A percentile compares a stretch with the other conserved stretches of the same genome.
These are phyloP conservation scores for Schizopygopsis pylzovi DNA, from an alignment of 2,797 vertebrate genomes.

Conservation along the genomic window DNA sequence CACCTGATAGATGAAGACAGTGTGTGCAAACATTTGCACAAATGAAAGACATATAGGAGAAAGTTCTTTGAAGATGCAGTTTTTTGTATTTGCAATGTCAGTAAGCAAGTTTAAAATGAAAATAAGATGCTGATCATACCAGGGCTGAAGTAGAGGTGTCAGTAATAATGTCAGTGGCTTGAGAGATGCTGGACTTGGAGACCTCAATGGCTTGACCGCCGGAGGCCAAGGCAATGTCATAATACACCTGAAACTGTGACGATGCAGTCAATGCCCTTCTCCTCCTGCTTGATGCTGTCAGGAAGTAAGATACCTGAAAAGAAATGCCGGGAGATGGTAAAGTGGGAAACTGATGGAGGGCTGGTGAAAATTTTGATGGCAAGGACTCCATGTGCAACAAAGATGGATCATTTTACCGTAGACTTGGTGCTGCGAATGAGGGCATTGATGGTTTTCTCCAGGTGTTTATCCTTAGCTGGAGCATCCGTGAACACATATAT, in stretches of 20 bases:
- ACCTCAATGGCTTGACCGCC: conserved; percentile 78
- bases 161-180: conserved; percentile 75
- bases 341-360: neutral
- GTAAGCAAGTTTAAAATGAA: neutral
- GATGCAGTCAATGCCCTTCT: too few relatives aligned
- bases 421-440: conserved; percentile 76
- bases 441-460: conserved; percentile 73
- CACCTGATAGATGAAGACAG: conserved; percentile 66
- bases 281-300: conserved; percentile 23
- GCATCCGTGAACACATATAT: conserved; percentile 82
- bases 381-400: neutral
- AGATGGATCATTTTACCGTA: conserved; percentile 63
- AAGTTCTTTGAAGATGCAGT: neutral
- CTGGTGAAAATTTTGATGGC: neutral
- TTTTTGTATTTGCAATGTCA: neutral
- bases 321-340: neutral
- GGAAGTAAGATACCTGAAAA: conserved; percentile 73
- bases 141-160: conserved; percentile 79
- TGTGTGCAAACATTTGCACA: neutral
- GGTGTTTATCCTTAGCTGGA: conserved; percentile 69
- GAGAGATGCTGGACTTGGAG: conserved; percentile 67
- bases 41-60: neutral
- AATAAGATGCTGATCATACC: conserved; percentile 60
- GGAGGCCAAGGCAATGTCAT: conserved; percentile 73
- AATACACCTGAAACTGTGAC: conserved; percentile 67